Base-by-base conservation (phyloP, 2,113 vertebrate species). In the Vulpes ferrilata region DNA sequence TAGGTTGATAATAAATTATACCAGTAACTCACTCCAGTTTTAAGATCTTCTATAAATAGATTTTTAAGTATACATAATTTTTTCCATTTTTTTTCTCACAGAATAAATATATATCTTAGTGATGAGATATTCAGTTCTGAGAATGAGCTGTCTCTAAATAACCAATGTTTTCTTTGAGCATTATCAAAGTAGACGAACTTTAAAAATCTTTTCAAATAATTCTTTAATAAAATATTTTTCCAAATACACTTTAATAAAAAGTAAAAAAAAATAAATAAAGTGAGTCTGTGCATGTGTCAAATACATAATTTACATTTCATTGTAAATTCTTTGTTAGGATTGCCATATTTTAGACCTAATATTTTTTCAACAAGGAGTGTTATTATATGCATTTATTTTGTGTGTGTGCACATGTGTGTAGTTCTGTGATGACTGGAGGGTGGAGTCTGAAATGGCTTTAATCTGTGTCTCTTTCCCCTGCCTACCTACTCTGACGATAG, bases 291-390 rank as follows among this genome's bases (percentile, higher is more conserved):
- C 10, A 25, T 95, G 23, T 10, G 79, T 51, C n/a, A 11, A 64
- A 96, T 53, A 91, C 79, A 48, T 1, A 0, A 78, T 95, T 95
- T 86, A 69, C 15, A 23, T 97, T 97, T 25, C 2, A n/a, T 64
- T 96, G 25, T 48, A 97, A 95, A 96, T 98, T 92, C 84, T 32
- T 96, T 96, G 93, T 43, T 83, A 30, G 93, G 59, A 92, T 5
- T 96, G 96, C 83, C 93, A 51, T 7, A 5, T 89, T 97, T 79
- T 64, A 85, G 93, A 74, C 38, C 53, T 93, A 32, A 6, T 95
- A 48, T 43, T 71, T 76, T 89, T 32, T 92, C 93, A 74, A n/a
- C 32, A 88, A 78, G 79, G 96, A 95, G 12, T 0, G 0, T 62
- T 6, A 7, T 94, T 97, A 11, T 93, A 97, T 98, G 96, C 93